Conservation (phyloP, 2,888 invertebrate species). For the Folsomia candida region DNA sequence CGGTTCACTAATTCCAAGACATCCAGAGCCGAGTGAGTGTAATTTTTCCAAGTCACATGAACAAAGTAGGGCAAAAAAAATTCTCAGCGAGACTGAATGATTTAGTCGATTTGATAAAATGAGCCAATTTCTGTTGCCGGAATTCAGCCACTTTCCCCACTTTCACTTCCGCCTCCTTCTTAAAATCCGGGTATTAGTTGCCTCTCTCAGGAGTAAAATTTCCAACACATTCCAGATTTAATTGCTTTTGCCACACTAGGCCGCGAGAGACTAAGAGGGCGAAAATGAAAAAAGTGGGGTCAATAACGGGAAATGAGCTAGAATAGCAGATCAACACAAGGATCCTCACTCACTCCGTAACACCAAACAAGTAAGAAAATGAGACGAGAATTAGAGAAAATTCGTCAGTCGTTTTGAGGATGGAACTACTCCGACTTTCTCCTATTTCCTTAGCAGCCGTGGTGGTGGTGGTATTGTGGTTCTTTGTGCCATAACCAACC, state of each 20-base stretch:
- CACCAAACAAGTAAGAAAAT: not conserved
- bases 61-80: not conserved
- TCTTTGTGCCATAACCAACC: too few species aligned
- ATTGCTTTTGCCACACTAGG: conserved; percentile 22
- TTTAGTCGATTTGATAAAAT: conserved; percentile 30
- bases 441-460: too few species aligned
- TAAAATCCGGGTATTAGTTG: conserved; percentile 1
- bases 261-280: conserved; percentile 16
- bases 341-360: not conserved
- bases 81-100: not conserved
- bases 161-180: not conserved
- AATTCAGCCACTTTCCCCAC: not conserved
- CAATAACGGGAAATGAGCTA: not conserved
- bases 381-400: not conserved
- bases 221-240: conserved; percentile 18
- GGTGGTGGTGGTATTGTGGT: too few species aligned
- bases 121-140: conserved; percentile 18
- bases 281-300: conserved; percentile 9
- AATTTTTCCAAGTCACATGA: not conserved
- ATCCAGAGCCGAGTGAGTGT: too few species aligned
- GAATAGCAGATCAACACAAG: not conserved
- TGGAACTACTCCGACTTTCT: too few species aligned
- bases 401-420: too few species aligned
- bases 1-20: too few species aligned
- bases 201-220: conserved; percentile 11